Evolutionary conservation across 2,113 vertebrate species (phyloP).

Genomic region (Morone saxatilis): DNA sequence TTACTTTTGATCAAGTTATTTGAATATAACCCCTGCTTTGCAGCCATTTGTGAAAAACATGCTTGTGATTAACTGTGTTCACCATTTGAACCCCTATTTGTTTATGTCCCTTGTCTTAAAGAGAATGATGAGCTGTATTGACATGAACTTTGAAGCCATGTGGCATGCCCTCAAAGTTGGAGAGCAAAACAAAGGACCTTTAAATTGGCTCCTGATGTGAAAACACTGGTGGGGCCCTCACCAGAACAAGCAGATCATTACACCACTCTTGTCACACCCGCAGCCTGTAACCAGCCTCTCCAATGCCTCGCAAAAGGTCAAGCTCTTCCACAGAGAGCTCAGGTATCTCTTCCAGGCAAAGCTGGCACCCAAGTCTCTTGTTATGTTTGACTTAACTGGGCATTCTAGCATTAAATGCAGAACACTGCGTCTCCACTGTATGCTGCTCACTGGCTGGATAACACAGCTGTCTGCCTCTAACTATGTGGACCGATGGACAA

Average conservation of each 20-base stretch:
- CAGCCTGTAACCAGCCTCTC: constrained; percentile 86
- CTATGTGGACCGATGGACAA: constrained; percentile 47
- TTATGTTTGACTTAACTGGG: constrained; percentile 57
- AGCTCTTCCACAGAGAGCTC: constrained; percentile 75
- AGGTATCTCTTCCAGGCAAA: constrained; percentile 54
- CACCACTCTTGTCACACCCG: constrained; percentile 85
- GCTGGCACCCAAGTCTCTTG: constrained; percentile 36
- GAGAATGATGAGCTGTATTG: constrained; percentile 39
- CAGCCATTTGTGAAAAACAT: background rate
- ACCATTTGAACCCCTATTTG: constrained; percentile 39
- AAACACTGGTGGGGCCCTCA: constrained; percentile 91
- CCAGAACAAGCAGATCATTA: constrained; percentile 92
- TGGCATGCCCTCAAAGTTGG: constrained; percentile 88
- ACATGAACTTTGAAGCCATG: constrained; percentile 76
- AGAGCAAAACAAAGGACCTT: constrained; percentile 92
- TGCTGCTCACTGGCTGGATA: constrained; percentile 16
- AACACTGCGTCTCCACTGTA: constrained; percentile 3
- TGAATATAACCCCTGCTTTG: constrained; percentile 17
- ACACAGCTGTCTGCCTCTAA: constrained; percentile 25
- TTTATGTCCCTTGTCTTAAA: constrained; percentile 39
- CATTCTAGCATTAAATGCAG: constrained; percentile 44
- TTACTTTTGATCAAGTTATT: constrained; percentile 30
- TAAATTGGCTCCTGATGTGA: constrained; percentile 96
- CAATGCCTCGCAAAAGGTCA: constrained; percentile 86
- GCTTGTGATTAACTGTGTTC: constrained; percentile 1